Percentiles rank a stretch among this genome's conserved stretches.
These are phyloP conservation scores for Bufotes viridis DNA, from an alignment of 2,797 vertebrate species.

Conservation along the genomic window DNA sequence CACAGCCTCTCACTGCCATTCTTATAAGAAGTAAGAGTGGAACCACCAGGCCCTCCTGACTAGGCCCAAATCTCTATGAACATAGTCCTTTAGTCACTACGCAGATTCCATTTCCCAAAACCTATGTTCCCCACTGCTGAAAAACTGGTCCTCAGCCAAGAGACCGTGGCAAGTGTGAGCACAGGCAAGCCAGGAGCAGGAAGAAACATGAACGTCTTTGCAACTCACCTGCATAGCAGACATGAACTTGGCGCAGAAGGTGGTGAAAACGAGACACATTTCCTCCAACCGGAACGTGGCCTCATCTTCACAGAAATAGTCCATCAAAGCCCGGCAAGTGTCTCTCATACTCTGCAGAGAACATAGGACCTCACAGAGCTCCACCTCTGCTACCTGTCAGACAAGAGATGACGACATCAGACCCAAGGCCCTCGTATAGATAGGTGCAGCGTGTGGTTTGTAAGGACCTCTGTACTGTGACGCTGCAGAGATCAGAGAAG, in stretches of 20 bases:
- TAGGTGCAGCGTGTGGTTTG: too few species aligned
- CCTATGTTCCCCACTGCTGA: background rate
- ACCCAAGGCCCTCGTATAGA: too few species aligned
- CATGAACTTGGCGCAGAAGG: constrained; percentile 79
- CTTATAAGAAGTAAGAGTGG: too few species aligned
- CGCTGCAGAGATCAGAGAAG: too few species aligned
- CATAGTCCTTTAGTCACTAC: too few species aligned
- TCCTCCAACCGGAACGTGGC: constrained; percentile 78
- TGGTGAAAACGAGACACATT: constrained; percentile 78
- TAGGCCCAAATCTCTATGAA: too few species aligned
- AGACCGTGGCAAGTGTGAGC: background rate
- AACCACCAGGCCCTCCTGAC: too few species aligned
- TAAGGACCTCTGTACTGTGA: too few species aligned
- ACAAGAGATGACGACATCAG: background rate
- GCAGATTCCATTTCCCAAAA: background rate
- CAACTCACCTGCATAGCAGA: constrained; percentile 76
- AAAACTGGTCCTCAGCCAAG: background rate
- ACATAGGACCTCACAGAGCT: constrained; percentile 67
- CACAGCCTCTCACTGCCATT: too few species aligned
- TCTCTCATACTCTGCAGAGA: constrained; percentile 70
- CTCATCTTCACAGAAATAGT: constrained; percentile 84
- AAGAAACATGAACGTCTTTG: background rate
- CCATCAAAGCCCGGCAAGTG: constrained; percentile 72
- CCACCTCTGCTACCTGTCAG: constrained; percentile 73
- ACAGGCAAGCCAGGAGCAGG: background rate